Conservation (phyloP, 2,797 vertebrate species). For the Rhadinocentrus ornatus region DNA sequence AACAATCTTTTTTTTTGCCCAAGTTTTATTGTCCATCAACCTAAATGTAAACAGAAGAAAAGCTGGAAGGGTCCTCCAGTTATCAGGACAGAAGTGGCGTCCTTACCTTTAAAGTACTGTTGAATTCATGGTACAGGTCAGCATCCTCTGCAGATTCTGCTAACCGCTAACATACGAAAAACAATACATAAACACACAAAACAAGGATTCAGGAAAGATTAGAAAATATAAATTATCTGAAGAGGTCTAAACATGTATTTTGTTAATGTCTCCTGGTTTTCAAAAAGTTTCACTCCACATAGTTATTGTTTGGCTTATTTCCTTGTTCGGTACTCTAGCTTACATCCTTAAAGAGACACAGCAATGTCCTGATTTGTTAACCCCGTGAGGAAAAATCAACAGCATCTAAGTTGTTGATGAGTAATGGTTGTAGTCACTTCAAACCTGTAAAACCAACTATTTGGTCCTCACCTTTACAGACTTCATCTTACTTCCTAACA, state of each 20-base stretch:
- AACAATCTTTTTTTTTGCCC: background rate
- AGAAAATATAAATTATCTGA: background rate
- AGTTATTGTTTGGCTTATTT: background rate
- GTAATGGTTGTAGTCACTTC: too few relatives aligned
- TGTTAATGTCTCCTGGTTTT: background rate
- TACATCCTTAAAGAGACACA: background rate
- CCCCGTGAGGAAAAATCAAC: background rate
- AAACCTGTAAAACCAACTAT: background rate
- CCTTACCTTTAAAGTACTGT: constrained; percentile 87
- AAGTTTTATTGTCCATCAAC: background rate
- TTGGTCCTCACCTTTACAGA: constrained; percentile 88
- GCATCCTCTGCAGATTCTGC: constrained; percentile 96
- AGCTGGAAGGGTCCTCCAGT: background rate
- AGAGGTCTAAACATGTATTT: background rate
- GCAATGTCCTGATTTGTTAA: too few relatives aligned
- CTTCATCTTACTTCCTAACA: constrained; percentile 95
- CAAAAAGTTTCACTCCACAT: background rate
- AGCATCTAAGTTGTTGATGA: background rate
- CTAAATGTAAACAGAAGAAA: background rate
- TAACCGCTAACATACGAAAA: constrained; percentile 82
- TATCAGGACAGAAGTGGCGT: background rate
- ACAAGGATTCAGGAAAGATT: background rate
- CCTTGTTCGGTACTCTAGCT: background rate
- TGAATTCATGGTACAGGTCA: constrained; percentile 94
- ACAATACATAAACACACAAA: background rate